Evolutionary conservation across 2,888 invertebrate genomes (phyloP), one percentile per base, ranked within the genome.

Genomic region (Eilema caniola): DNA sequence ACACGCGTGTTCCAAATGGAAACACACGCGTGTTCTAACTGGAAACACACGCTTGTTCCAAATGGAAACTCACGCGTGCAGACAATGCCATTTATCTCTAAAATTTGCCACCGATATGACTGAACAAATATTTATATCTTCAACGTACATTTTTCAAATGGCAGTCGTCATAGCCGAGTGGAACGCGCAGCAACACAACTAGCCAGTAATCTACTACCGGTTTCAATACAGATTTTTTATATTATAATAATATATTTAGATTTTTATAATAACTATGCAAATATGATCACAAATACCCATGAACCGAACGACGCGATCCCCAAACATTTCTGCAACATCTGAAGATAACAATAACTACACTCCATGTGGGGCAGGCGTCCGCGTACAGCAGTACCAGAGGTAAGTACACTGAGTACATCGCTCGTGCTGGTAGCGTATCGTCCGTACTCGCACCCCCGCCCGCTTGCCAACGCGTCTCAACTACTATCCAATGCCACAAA

Each of bases 231-330:
- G 89, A 90, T 85, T 90, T n/a, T 89, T 88, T 88, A 84, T 83
- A 83, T 82, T 82, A 89, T 90, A 90, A 90, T 93, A 92, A 91
- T 92, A 92, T 91, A 93, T 85, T 86, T 28, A 23, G 24, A 23
- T 66, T 87, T 88, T 88, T 91, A 89, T 89, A 93, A 90, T 88
- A 93, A 92, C 93, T 93, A 93, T 93, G 92, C 91, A 93, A 90
- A 89, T 89, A 93, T 92, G 93, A 93, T 94, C 94, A 94, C 94
- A 94, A 88, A 92, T 92, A 92, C 91, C 93, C 93, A 93, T 90
- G 89, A 92, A 92, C 93, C 93, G 88, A 92, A 92, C 91, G 92
- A 92, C 92, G 91, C 91, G 88, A 89, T 90, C 91, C 89, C 81
- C 85, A 89, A 86, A 91, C 89, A 84, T 85, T 78, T 86, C 89